Conservation (phyloP, 2,797 vertebrate species). For the Liasis olivaceus region DNA sequence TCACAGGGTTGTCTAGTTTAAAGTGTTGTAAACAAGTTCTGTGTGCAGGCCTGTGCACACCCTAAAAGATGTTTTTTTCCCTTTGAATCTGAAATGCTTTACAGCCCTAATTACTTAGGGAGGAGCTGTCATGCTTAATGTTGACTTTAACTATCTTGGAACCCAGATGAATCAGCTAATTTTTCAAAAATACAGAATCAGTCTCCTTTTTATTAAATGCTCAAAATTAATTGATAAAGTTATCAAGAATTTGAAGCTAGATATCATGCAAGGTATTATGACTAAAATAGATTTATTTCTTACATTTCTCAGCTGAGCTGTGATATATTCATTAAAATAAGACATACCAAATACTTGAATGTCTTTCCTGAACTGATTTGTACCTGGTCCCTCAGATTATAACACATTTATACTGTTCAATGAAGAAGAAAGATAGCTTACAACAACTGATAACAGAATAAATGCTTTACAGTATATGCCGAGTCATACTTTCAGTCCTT, state of each 20-base stretch:
- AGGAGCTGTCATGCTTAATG: background rate
- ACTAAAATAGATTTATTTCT: conserved; percentile 77
- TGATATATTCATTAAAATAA: conserved; percentile 55
- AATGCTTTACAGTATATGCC: conserved; percentile 56
- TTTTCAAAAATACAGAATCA: accelerated
- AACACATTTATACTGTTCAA: conserved; percentile 50
- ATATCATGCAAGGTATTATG: conserved; percentile 58
- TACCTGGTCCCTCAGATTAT: conserved; percentile 46
- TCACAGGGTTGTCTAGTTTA: background rate
- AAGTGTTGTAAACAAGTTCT: background rate
- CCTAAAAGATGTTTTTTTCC: background rate
- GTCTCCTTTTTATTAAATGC: conserved; percentile 5
- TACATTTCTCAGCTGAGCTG: conserved; percentile 48
- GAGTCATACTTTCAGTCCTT: conserved; percentile 62
- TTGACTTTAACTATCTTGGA: background rate
- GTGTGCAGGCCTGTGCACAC: background rate
- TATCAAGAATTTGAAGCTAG: conserved; percentile 38
- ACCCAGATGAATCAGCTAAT: background rate
- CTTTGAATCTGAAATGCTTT: background rate
- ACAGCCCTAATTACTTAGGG: background rate
- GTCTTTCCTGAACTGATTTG: conserved; percentile 57
- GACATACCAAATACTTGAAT: conserved; percentile 63
- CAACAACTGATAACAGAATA: conserved; percentile 57
- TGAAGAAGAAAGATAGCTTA: conserved; percentile 51
- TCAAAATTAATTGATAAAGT: background rate